phyloP scores from a whole-genome alignment of 1,140 invertebrate species.

The Sinella curviseta region DNA sequence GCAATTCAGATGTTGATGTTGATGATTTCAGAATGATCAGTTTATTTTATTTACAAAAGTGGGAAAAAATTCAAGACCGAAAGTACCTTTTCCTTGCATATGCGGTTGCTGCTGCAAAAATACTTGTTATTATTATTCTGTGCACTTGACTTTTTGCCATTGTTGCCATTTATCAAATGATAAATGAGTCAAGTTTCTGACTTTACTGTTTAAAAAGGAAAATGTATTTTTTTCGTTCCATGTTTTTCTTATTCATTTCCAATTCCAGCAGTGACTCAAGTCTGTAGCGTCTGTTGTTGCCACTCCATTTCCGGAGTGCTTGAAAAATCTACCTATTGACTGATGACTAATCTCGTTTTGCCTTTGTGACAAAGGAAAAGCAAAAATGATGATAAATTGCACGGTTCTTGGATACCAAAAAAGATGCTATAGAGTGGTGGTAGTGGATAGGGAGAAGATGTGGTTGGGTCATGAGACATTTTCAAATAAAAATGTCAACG shows the following conservation, averaged over 20 bases:
- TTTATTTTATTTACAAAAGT: no score
- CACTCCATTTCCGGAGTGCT: background rate
- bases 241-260: background rate
- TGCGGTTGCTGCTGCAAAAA: no score
- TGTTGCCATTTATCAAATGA: background rate
- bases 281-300: background rate
- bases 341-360: background rate
- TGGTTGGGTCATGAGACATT: background rate
- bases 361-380: background rate
- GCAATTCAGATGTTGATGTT: no score
- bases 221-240: background rate
- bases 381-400: background rate
- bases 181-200: conserved; percentile 2
- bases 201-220: background rate
- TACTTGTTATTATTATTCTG: background rate
- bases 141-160: background rate
- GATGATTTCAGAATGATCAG: no score
- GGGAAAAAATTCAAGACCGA: no score
- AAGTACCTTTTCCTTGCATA: background rate
- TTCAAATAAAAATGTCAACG: background rate
- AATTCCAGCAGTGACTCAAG: no score
- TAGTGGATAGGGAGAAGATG: background rate
- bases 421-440: no score
- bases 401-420: no score
- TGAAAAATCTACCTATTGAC: background rate